Evolutionary conservation across 2,797 vertebrate genomes (phyloP), one percentile per base, ranked within the genome.

Genomic region (Gadopsis bispinosus): DNA sequence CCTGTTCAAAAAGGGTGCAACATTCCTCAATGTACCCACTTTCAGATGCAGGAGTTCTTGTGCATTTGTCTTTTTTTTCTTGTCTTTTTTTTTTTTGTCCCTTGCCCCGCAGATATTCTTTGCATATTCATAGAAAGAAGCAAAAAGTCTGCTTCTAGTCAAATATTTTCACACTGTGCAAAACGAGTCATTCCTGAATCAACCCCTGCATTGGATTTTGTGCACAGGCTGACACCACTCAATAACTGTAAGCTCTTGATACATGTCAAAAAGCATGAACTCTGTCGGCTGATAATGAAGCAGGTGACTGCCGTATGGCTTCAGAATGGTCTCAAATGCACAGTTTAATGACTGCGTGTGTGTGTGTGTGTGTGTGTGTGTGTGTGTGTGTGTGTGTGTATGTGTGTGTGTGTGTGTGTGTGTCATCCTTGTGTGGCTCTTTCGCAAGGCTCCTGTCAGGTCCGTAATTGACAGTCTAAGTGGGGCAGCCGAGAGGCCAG

Each of bases 401-500:
- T 54, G 81, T 41, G 74, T n/a, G 70, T 20, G 48, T 51, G 73
- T n/a, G 79, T 56, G 79, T 63, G 37, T 76, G 58, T 47, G 69
- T 62, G 79, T 62, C 85, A 96, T 95, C 93, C 94, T 94, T 94
- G 94, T 95, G 94, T 94, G 93, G 90, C 93, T 95, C 92, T 93
- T 93, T 94, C 91, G 94, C 94, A 95, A 94, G 94, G 95, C 96
- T 94, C 89, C 96, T 97, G 96, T 97, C 96, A 96, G 93, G 92
- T 94, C 94, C 85, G 82, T 96, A 95, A 96, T 96, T 97, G 97
- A 97, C 97, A 98, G 93, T 92, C 94, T 96, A 97, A 98, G 96
- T 97, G 95, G 97, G 97, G 97, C 97, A 97, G 95, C 91, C 85
- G 95, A 96, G 96, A 96, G 96, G 95, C 96, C 97, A 96, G 96